These are phyloP conservation scores for Aethina tumida DNA, from an alignment of 1,140 invertebrate genomes.

Conservation along the genomic window DNA sequence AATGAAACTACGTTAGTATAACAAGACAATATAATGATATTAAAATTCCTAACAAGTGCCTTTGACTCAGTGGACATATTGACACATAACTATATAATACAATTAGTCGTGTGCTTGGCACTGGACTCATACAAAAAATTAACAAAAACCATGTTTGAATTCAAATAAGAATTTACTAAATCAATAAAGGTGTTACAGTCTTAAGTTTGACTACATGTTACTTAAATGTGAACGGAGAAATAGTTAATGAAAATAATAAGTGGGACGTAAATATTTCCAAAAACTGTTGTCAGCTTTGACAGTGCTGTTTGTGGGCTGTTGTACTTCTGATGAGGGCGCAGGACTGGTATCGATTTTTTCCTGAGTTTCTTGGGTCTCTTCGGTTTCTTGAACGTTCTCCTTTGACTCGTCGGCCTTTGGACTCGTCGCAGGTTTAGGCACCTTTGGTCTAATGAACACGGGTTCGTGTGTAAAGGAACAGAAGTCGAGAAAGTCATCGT, in stretches of 20 bases:
- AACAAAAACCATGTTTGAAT: too few species aligned
- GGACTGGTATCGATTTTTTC: background rate
- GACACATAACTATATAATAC: too few species aligned
- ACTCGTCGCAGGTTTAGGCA: background rate
- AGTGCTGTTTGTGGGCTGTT: constrained; percentile 9
- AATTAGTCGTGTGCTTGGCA: too few species aligned
- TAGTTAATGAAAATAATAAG: constrained; percentile 29
- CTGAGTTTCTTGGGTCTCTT: constrained; percentile 9
- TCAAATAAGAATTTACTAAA: too few species aligned
- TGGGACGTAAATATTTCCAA: constrained; percentile 30
- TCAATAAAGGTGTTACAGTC: background rate
- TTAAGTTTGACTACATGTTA: background rate
- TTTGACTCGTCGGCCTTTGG: constrained; percentile 9
- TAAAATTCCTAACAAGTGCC: too few species aligned
- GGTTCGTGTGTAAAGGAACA: background rate
- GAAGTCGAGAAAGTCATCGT: background rate
- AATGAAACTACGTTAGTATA: too few species aligned
- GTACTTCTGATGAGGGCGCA: background rate
- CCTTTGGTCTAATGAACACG: background rate
- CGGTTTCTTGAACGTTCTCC: constrained; percentile 12
- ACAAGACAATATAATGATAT: too few species aligned
- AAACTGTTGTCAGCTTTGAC: constrained; percentile 16
- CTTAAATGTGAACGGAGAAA: too few species aligned
- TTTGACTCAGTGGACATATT: too few species aligned
- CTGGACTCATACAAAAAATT: too few species aligned